Percentiles rank a stretch among this genome's conserved stretches.
Evolutionary conservation across 2,888 invertebrate species (phyloP).

Genomic region (Schizotus pectinicornis): DNA sequence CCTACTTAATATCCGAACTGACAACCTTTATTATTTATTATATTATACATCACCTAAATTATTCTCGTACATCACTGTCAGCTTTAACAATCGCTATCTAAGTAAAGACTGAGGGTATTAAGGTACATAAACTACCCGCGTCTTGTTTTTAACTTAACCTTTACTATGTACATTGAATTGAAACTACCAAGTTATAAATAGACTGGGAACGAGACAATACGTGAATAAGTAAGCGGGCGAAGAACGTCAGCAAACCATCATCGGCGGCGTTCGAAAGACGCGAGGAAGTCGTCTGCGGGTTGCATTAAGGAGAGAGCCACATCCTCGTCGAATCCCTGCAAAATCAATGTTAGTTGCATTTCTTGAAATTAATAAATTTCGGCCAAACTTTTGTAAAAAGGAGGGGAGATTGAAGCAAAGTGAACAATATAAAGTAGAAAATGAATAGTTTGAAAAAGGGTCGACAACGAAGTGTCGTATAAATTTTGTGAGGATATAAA

Average conservation of each 20-base stretch:
- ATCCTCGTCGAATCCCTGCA: slow-evolving; percentile 50
- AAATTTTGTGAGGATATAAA: slow-evolving; percentile 50
- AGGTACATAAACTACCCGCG: slow-evolving; percentile 14
- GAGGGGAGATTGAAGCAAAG: slow-evolving; percentile 17
- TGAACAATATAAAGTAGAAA: slow-evolving; percentile 31
- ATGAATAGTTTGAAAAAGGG: slow-evolving; percentile 33
- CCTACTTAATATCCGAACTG: slow-evolving; percentile 48
- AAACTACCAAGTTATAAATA: slow-evolving; percentile 11
- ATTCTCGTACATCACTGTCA: slow-evolving; percentile 49
- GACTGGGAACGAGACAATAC: not conserved
- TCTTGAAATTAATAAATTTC: slow-evolving; percentile 12
- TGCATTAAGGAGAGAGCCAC: slow-evolving; percentile 45
- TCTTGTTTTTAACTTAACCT: slow-evolving; percentile 9
- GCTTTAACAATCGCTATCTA: slow-evolving; percentile 38
- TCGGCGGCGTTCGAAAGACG: slow-evolving; percentile 27
- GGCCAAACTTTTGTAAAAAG: slow-evolving; percentile 1
- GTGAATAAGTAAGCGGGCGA: slow-evolving; percentile 20
- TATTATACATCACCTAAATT: slow-evolving; percentile 49
- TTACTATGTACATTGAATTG: slow-evolving; percentile 14
- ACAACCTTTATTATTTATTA: slow-evolving; percentile 51
- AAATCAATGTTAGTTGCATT: not conserved
- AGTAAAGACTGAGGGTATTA: slow-evolving; percentile 15
- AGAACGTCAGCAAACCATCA: not conserved
- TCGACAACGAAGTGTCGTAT: slow-evolving; percentile 40
- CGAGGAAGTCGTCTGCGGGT: slow-evolving; percentile 29